Percentiles rank a stretch among this genome's conserved stretches.
These are phyloP conservation scores for Spea hammondii DNA, from an alignment of 2,797 vertebrate species.

Conservation along the genomic window DNA sequence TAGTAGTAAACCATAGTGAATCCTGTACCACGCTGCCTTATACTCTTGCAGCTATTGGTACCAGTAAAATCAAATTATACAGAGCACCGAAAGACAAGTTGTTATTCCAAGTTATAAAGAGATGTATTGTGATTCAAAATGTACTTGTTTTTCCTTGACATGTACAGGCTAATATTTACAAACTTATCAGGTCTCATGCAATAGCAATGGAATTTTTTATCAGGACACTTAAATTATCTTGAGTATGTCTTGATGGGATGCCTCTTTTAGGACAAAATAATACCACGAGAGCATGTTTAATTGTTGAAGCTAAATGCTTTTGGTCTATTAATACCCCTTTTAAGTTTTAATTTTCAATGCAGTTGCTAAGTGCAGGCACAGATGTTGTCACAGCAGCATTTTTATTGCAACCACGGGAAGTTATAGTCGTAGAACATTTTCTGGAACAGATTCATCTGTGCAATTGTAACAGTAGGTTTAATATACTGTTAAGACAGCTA, in stretches of 20 bases:
- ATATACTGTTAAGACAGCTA: no score
- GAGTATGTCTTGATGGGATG: conserved; percentile 3
- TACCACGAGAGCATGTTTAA: no score
- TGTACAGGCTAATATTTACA: conserved; percentile 38
- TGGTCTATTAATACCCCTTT: no score
- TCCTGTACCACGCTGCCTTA: not conserved
- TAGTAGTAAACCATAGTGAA: not conserved
- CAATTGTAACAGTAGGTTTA: no score
- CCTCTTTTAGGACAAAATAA: not conserved
- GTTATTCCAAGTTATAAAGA: not conserved
- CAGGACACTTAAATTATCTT: conserved; percentile 23
- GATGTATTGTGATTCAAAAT: not conserved
- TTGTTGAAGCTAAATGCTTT: no score
- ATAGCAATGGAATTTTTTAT: conserved; percentile 3
- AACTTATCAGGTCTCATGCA: conserved; percentile 27
- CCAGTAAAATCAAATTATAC: not conserved
- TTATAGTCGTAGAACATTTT: no score
- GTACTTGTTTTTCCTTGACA: not conserved
- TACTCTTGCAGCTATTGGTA: not conserved
- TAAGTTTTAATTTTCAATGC: no score
- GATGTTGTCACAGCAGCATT: no score
- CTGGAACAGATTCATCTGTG: no score
- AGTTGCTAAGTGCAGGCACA: no score
- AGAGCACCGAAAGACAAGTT: not conserved
- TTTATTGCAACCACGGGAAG: no score